These are phyloP conservation scores for Camptogramma bilineatum DNA, from an alignment of 2,888 invertebrate genomes.

Conservation along the genomic window DNA sequence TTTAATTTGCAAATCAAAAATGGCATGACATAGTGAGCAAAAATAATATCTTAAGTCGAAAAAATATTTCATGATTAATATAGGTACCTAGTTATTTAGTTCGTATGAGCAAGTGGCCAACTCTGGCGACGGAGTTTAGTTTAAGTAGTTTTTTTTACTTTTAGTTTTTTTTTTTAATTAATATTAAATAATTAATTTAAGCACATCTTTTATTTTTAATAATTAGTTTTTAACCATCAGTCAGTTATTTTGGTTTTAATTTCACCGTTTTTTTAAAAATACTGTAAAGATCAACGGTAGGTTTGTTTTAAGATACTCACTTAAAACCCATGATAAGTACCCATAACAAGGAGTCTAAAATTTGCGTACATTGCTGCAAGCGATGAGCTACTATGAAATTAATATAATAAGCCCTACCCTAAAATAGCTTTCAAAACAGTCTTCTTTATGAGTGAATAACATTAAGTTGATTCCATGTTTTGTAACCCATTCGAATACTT, in stretches of 20 bases:
- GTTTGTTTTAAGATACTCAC: not conserved
- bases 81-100: too few species aligned
- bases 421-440: conserved; percentile 44
- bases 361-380: conserved; percentile 27
- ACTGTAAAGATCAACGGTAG: not conserved
- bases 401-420: conserved; percentile 46
- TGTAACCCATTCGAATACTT: conserved; percentile 54
- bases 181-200: too few species aligned
- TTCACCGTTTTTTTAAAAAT: not conserved
- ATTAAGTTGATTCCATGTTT: conserved; percentile 46
- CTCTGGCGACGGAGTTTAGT: too few species aligned
- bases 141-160: too few species aligned
- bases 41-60: too few species aligned
- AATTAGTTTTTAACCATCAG: too few species aligned
- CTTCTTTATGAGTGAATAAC: conserved; percentile 57
- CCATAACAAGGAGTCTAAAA: conserved; percentile 16
- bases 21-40: too few species aligned
- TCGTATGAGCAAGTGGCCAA: too few species aligned
- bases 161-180: too few species aligned
- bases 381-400: conserved; percentile 46
- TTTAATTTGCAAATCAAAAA: too few species aligned
- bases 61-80: too few species aligned
- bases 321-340: conserved; percentile 17
- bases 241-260: not conserved
- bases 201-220: too few species aligned